Evolutionary conservation across 2,888 invertebrate species (phyloP).

Genomic region (Agonum fuliginosum): DNA sequence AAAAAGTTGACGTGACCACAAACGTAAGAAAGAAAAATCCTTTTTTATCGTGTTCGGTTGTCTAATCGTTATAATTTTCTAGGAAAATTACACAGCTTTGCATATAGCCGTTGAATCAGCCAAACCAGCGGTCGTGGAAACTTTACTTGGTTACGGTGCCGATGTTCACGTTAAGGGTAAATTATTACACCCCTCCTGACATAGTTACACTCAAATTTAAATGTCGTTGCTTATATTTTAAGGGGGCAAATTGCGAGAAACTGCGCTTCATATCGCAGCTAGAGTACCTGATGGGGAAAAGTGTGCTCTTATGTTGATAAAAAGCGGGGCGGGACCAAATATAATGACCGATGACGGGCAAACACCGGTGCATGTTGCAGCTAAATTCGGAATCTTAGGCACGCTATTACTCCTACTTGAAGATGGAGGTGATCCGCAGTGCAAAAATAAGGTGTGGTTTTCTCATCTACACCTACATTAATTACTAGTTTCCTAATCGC

Average conservation of each 20-base stretch:
- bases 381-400: conserved; percentile 91
- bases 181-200: neutral
- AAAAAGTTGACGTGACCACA: conserved; percentile 95
- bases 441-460: conserved; percentile 87
- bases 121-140: conserved; percentile 96
- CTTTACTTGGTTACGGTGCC: conserved; percentile 95
- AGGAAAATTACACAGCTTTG: conserved; percentile 92
- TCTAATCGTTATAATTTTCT: conserved; percentile 51
- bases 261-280: conserved; percentile 98
- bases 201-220: conserved; percentile 6
- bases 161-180: conserved; percentile 93
- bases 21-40: conserved; percentile 83
- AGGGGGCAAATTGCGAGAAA: conserved; percentile 92
- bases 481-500: conserved; percentile 30
- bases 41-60: conserved; percentile 55
- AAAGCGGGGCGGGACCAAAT: conserved; percentile 98
- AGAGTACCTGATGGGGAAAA: conserved; percentile 92
- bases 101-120: conserved; percentile 98
- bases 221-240: conserved; percentile 24
- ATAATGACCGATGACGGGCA: conserved; percentile 96
- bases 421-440: conserved; percentile 95
- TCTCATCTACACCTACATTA: conserved; percentile 14
- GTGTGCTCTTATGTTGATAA: conserved; percentile 97
- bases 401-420: conserved; percentile 91
- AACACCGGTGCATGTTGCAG: conserved; percentile 97